Base-by-base conservation (phyloP, 1,140 invertebrate species). In the Aphaenogaster ashmeadi region DNA sequence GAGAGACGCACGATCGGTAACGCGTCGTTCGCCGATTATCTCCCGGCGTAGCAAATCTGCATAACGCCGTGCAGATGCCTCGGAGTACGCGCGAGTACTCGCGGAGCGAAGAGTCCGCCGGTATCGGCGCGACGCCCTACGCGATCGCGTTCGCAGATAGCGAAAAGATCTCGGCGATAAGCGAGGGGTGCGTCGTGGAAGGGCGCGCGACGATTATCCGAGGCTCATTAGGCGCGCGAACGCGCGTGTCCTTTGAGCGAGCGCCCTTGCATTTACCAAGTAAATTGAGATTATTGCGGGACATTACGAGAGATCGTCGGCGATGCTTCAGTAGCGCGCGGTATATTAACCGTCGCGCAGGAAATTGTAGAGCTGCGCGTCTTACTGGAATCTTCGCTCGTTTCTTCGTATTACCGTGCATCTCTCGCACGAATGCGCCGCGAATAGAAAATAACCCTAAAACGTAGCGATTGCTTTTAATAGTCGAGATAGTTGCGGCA, bases 121-220 rank as follows among this genome's bases (percentile, higher is more conserved):
- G 52, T 78, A 62, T 60, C 71, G n/a, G 72, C 47, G 13, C 47
- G 33, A 3, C 69, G 74, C 75, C 83, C 75, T 86, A 79, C 74
- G 86, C 69, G 79, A 87, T 87, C 56, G 60, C 52, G 41, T 36
- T 67, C 50, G 41, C 9, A 87, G 86, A 87, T 85, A 85, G n/a
- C 54, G 44, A 56, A 50, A 15, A 66, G 80, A 87, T 84, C 33
- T 4, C 44, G 18, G 33, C 38, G 81, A 88, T 88, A 88, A 77
- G 54, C 50, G 50, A 38, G 9, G 86, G 52, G 36, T 38, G 56
- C 47, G 47, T 62, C 13, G 69, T 41, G 9, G 27, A 50, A 75
- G 86, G 79, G 52, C 54, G 77, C 66, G 33, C 84, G 66, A 69
- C 66, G 86, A 87, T 87, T 80, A 69, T 84, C 71, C 86, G 67